A percentile compares a stretch with the other conserved stretches of the same genome.
phyloP scores from a whole-genome alignment of 2,113 vertebrate genomes.

The Numenius arquata region DNA sequence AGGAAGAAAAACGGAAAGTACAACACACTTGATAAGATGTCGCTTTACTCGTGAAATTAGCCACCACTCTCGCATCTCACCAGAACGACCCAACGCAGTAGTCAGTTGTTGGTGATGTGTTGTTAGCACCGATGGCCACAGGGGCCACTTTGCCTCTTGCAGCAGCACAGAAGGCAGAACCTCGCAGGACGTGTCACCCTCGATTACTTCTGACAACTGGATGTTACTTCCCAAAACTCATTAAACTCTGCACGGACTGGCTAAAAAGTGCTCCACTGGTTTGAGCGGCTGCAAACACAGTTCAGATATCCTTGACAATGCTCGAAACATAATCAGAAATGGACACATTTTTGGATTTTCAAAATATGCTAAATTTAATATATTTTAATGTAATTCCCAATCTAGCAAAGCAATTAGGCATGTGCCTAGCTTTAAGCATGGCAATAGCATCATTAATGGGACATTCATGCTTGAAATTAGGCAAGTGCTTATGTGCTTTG shows the following conservation, averaged over 20 bases:
- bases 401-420: constrained; percentile 2
- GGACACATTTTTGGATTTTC: background rate
- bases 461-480: constrained; percentile 27
- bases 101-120: constrained; percentile 61
- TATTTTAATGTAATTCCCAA: background rate
- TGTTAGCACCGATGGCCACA: constrained; percentile 76
- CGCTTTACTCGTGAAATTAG: constrained; percentile 65
- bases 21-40: constrained; percentile 69
- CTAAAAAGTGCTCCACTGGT: background rate
- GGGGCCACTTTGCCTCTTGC: constrained; percentile 54
- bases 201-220: constrained; percentile 7
- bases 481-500: background rate
- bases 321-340: background rate
- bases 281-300: background rate
- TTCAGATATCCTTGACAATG: background rate
- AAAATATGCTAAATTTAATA: background rate
- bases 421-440: constrained; percentile 24
- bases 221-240: constrained; percentile 52
- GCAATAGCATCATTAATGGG: background rate
- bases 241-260: background rate
- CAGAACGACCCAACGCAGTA: constrained; percentile 49
- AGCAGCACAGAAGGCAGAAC: constrained; percentile 22
- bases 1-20: constrained; percentile 72
- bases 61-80: constrained; percentile 64
- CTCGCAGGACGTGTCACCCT: constrained; percentile 2